Evolutionary conservation across 1,140 invertebrate genomes (phyloP).

Genomic region (Drosophila takahashii): DNA sequence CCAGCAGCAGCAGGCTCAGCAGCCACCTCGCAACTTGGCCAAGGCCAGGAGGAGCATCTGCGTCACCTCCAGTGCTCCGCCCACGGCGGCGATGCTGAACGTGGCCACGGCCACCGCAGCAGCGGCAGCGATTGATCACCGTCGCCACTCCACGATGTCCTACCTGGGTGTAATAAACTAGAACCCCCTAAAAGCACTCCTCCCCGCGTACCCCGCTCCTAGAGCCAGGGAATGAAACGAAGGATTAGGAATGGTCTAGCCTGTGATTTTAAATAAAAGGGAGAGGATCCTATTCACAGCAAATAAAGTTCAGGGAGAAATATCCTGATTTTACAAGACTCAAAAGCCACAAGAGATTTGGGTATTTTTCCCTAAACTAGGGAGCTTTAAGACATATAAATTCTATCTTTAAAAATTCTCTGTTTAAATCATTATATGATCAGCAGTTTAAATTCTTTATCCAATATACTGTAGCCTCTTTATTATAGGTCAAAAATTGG

Average conservation of each 20-base stretch:
- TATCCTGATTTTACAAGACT: background rate
- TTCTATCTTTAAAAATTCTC: too few relatives aligned
- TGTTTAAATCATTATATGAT: too few relatives aligned
- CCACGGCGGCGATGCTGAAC: slow-evolving; percentile 58
- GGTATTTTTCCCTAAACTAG: too few relatives aligned
- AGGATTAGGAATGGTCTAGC: background rate
- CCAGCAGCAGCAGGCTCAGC: slow-evolving; percentile 50
- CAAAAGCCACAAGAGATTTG: background rate
- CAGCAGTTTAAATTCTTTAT: too few relatives aligned
- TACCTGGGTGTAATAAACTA: slow-evolving; percentile 81
- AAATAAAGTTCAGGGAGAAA: background rate
- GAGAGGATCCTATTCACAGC: background rate
- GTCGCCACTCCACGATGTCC: slow-evolving; percentile 79
- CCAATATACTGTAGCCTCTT: too few relatives aligned
- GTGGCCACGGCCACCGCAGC: slow-evolving; percentile 40
- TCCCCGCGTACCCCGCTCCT: slow-evolving; percentile 5
- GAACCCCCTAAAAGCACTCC: slow-evolving; percentile 16
- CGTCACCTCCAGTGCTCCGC: slow-evolving; percentile 74
- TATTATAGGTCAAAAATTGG: too few relatives aligned
- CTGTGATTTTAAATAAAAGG: background rate
- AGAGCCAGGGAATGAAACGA: slow-evolving; percentile 45
- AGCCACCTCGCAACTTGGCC: slow-evolving; percentile 47
- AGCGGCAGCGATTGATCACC: slow-evolving; percentile 55
- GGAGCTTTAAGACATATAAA: too few relatives aligned
- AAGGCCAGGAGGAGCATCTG: slow-evolving; percentile 77